A percentile compares a stretch with the other conserved stretches of the same genome.
These are phyloP conservation scores for Drosophila nigricruria DNA, from an alignment of 2,888 invertebrate species.

Conservation along the genomic window DNA sequence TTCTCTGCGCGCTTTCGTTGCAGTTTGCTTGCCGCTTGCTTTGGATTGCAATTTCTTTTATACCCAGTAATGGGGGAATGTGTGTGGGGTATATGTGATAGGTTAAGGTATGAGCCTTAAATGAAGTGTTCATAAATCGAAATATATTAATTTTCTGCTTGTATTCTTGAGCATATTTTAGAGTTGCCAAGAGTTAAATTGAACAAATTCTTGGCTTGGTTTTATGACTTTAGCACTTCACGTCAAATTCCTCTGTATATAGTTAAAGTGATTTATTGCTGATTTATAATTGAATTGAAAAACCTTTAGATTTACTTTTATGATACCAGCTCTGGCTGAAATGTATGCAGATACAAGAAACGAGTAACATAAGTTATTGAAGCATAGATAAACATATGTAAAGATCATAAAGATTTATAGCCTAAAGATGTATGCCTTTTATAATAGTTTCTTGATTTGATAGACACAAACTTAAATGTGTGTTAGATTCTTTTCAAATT, in stretches of 20 bases:
- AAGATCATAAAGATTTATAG: background rate
- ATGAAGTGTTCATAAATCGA: no score
- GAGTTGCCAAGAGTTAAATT: background rate
- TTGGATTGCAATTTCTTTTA: conserved; percentile 54
- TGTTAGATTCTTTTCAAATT: background rate
- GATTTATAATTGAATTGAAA: background rate
- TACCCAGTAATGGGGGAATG: background rate
- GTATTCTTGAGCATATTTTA: no score
- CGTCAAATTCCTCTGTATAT: background rate
- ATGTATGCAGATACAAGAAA: background rate
- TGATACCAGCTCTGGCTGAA: background rate
- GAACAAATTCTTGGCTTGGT: background rate
- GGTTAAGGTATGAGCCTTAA: background rate
- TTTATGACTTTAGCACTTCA: background rate
- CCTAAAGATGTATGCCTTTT: background rate
- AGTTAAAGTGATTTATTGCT: background rate
- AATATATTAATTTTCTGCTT: no score
- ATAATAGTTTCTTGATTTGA: background rate
- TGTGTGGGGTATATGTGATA: background rate
- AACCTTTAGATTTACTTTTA: background rate
- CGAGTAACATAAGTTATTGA: background rate
- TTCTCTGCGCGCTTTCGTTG: conserved; percentile 81
- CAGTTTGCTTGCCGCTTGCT: conserved; percentile 47
- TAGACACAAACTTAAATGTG: background rate
- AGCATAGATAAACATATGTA: background rate